These are phyloP conservation scores for Callospermophilus lateralis DNA, from an alignment of 2,113 vertebrate species.

Conservation along the genomic window DNA sequence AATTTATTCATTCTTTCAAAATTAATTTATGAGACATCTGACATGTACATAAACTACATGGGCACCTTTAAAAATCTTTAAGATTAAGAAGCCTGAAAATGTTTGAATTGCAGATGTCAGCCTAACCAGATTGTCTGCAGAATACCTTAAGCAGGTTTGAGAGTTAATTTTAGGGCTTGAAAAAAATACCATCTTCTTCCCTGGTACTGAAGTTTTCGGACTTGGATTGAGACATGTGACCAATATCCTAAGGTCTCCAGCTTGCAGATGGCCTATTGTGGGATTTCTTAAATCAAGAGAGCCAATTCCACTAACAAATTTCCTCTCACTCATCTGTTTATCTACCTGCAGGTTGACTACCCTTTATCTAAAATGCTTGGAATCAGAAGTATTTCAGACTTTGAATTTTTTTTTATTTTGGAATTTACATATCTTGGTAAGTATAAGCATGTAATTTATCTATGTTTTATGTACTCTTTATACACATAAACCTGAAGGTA, in stretches of 20 bases:
- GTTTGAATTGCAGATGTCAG: not conserved
- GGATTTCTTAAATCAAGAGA: not conserved
- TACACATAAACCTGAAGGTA: not conserved
- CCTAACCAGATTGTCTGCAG: not conserved
- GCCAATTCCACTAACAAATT: not conserved
- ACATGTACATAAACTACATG: not conserved
- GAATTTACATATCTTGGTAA: not conserved
- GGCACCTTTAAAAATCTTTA: not conserved
- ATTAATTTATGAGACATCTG: slow-evolving; percentile 31
- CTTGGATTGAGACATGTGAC: not conserved
- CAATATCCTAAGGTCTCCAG: not conserved
- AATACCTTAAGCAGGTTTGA: not conserved
- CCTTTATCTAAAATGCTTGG: not conserved
- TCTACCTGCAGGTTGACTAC: not conserved
- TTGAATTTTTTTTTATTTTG: not conserved
- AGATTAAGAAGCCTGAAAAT: not conserved
- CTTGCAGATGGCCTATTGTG: not conserved
- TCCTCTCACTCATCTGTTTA: not conserved
- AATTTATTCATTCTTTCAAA: slow-evolving; percentile 24
- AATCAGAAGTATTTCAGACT: not conserved
- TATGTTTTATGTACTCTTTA: not conserved
- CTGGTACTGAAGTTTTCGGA: not conserved
- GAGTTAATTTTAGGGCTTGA: not conserved
- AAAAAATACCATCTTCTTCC: not conserved
- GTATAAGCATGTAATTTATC: not conserved